Base-by-base conservation (phyloP, 2,113 vertebrate species). In the Prochilodus magdalenae region DNA sequence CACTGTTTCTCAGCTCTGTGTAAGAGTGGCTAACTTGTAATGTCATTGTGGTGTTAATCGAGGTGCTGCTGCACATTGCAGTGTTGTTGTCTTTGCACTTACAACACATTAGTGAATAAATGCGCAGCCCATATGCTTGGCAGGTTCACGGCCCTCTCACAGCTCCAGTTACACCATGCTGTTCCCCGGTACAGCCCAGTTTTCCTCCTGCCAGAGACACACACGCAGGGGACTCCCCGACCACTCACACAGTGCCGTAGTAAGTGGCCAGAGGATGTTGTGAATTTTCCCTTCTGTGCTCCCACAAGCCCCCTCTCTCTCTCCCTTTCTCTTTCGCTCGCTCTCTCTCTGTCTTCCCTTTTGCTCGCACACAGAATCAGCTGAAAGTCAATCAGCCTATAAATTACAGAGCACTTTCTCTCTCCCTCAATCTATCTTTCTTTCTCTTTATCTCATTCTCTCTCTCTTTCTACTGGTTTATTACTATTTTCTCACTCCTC, bases 101-200 rank as follows among this genome's bases (percentile, higher is more conserved):
- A 89, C 87, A 87, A 81, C 82, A 87, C 53, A 89, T 91, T 89
- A 91, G 84, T 89, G 90, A 88, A 92, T 71, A 91, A 89, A 90
- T 89, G 87, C 89, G 89, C 85, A 73, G 72, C 80, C 88, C 89
- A 92, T 88, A 91, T 91, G 87, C 87, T 86, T 89, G 89, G 86
- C 87, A 86, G 66, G 51, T 70, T 66, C 22, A 80, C 84, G 22
- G 81, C 83, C 85, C 63, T 57, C 80, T 83, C 85, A 47, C 86
- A 88, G 77, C 83, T 85, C 79, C 70, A 76, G 60, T 79, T 83
- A 74, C 33, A 73, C 51, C 73, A 26, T 72, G 24, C 77, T 77
- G 6, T 10, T 40, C 40, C 29, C 73, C 22, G 36, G 33, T 53
- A 30, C 77, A 20, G 66, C 66, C 30, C 14, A 69, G 74, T 79